phyloP scores from a whole-genome alignment of 2,113 vertebrate species.

The Illadopsis cleaveri region DNA sequence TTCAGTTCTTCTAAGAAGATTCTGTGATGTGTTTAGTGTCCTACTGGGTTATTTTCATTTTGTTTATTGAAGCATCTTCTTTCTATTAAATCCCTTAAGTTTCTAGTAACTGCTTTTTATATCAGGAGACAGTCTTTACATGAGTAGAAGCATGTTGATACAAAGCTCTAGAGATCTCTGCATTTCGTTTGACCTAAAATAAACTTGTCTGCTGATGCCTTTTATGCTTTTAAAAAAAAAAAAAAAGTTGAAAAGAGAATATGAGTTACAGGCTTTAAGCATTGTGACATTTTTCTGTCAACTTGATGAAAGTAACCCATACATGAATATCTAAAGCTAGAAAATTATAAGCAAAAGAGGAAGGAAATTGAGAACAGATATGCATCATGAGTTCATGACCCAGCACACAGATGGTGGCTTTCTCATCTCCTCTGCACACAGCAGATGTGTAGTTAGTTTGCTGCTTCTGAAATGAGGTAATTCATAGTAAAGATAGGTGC shows the following conservation, averaged over 20 bases:
- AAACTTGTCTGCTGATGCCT: not conserved
- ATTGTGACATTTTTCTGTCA: constrained; percentile 2
- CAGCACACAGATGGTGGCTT: constrained; percentile 30
- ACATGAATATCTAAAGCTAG: constrained; percentile 11
- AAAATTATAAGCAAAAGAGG: constrained; percentile 3
- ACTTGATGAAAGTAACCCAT: not conserved
- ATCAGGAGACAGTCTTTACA: not conserved
- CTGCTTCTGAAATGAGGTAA: not conserved
- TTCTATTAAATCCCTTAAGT: not conserved
- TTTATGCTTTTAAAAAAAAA: not conserved
- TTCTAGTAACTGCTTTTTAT: not conserved
- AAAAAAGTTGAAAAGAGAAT: not conserved
- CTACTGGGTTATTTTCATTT: not conserved
- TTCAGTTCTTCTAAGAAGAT: not conserved
- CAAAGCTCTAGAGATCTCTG: not conserved
- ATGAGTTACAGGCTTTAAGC: not conserved
- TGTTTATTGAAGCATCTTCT: not conserved
- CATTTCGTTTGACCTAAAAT: not conserved
- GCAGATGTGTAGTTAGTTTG: not conserved
- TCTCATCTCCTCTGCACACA: not conserved
- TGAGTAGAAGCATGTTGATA: not conserved
- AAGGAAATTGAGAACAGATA: constrained; percentile 36
- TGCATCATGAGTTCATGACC: not conserved
- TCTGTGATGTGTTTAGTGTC: not conserved
- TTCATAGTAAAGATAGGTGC: not conserved